Evolutionary conservation across 1,140 invertebrate species (phyloP), one percentile per base, ranked within the genome.

Genomic region (Drusus annulatus): DNA sequence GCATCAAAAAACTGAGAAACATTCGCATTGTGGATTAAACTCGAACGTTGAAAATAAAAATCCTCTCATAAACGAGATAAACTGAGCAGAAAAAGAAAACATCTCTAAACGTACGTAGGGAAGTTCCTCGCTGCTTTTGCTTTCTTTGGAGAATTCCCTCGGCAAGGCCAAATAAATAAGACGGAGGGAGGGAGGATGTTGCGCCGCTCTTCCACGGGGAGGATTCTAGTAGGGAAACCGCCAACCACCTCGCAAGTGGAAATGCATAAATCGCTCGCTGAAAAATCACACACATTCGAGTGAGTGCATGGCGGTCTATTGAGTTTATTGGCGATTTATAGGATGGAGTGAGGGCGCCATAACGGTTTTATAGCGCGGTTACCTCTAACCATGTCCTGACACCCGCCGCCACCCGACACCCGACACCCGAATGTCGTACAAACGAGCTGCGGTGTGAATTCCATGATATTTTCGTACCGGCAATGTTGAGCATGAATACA

Each of bases 321-420:
- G 62, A n/a, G 21, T 31, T 31, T 31, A 71, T 52, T 23, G 74
- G 73, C 74, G 51, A 60, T 80, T 80, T 80, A 80, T 80, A 60
- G 74, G 74, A 52, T 28, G 50, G 45, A 13, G 68, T 17, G n/a
- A 21, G 23, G 21, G 71, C 60, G 76, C 7, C 45, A 36, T 78
- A 78, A 78, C 76, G 76, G 21, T 58, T 78, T 65, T 78, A 78
- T 50, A 36, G 51, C 28, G 62, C 25, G 79, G 45, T 56, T 79
- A 54, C 60, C 58, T 71, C 45, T 54, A 45, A 51, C 25, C 19
- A 17, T 69, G 65, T 45, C 36, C 5, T 45, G 36, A 45, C 10
- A 36, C 31, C 31, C 31, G 0, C 68, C 45, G 13, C n/a, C 62
- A 1, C 21, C 13, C 25, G 31, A 5, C 6, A 17, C 36, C 16